These are phyloP conservation scores for Andrena dorsata DNA, from an alignment of 2,888 invertebrate species.

Conservation along the genomic window DNA sequence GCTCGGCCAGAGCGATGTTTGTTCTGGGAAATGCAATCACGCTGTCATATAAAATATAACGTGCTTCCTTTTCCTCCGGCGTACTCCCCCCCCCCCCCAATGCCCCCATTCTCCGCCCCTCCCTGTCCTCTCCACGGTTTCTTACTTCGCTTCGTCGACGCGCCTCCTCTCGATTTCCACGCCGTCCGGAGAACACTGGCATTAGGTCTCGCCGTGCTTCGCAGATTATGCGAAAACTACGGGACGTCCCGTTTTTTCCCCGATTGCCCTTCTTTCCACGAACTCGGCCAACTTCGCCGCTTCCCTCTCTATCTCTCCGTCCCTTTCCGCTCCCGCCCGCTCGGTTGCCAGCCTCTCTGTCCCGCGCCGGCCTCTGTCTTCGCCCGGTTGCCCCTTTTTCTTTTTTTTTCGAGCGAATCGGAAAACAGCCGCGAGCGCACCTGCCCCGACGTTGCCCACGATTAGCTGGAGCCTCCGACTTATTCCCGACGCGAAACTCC, in stretches of 20 bases:
- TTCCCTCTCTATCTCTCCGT: not conserved
- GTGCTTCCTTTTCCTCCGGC: constrained; percentile 70
- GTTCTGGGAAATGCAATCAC: constrained; percentile 80
- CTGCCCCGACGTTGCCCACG: constrained; percentile 58
- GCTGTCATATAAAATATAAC: constrained; percentile 78
- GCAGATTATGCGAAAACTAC: constrained; percentile 69
- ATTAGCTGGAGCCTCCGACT: constrained; percentile 33
- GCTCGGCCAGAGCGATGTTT: constrained; percentile 74
- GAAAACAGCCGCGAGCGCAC: constrained; percentile 59
- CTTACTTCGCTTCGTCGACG: constrained; percentile 41
- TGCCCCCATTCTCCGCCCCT: constrained; percentile 2
- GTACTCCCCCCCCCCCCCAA: not conserved
- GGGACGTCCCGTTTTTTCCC: constrained; percentile 56
- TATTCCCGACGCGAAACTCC: not conserved
- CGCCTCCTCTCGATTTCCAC: constrained; percentile 69
- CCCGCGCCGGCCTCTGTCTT: not conserved
- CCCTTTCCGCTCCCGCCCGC: constrained; percentile 7
- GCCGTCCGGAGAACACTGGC: constrained; percentile 62
- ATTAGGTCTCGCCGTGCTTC: constrained; percentile 63
- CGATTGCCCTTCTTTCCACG: constrained; percentile 51
- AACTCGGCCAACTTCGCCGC: constrained; percentile 18
- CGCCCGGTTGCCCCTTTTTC: not conserved
- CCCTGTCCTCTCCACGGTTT: constrained; percentile 15
- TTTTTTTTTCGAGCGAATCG: constrained; percentile 49
- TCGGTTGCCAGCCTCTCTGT: constrained; percentile 11